A percentile compares a stretch with the other conserved stretches of the same genome.
Conservation (phyloP, 2,888 invertebrate genomes). For the Lordiphosa fenestrarum region DNA sequence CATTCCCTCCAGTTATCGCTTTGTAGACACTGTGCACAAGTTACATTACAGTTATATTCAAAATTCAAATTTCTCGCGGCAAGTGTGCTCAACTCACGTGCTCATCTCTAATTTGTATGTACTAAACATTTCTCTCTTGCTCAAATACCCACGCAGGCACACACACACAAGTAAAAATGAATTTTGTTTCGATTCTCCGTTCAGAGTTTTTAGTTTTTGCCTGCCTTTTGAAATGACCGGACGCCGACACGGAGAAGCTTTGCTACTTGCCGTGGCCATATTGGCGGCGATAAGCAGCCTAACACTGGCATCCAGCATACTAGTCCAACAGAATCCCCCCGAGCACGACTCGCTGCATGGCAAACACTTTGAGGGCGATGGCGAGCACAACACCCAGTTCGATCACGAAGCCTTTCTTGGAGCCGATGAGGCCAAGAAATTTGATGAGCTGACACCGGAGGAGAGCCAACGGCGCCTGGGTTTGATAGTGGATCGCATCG, state of each 20-base stretch:
- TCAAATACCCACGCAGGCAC: no score
- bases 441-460: slow-evolving; percentile 96
- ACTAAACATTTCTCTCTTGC: no score
- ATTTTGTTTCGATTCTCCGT: no score
- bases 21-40: no score
- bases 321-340: slow-evolving; percentile 82
- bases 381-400: slow-evolving; percentile 92
- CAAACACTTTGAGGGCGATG: slow-evolving; percentile 86
- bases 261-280: slow-evolving; percentile 35
- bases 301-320: slow-evolving; percentile 48
- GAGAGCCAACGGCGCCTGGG: slow-evolving; percentile 95
- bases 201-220: slow-evolving; percentile 1
- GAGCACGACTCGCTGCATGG: slow-evolving; percentile 88
- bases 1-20: no score
- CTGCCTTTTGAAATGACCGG: slow-evolving; percentile 26
- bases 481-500: slow-evolving; percentile 96
- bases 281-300: slow-evolving; percentile 41
- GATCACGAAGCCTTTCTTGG: slow-evolving; percentile 99
- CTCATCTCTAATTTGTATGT: no score
- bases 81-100: no score
- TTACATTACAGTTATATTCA: no score
- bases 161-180: no score
- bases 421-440: slow-evolving; percentile 94
- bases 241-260: slow-evolving; percentile 13
- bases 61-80: no score